Conservation (phyloP, 2,797 vertebrate genomes). For the Forpus xanthops region DNA sequence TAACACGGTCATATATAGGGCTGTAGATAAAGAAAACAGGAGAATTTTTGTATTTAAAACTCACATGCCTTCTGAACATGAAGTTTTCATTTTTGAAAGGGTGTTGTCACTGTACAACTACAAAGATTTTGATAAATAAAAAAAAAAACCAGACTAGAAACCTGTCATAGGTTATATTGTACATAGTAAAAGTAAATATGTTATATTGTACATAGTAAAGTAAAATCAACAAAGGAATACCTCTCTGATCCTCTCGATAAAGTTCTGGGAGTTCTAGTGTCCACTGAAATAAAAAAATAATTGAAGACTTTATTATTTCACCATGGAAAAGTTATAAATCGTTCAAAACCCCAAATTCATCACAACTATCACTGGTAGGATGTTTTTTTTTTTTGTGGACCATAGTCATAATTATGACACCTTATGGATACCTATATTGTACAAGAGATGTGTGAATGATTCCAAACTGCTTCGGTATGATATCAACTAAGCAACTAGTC, state of each 20-base stretch:
- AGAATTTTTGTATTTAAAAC: neutral
- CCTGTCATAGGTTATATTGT: neutral
- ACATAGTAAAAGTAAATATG: neutral
- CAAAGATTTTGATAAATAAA: neutral
- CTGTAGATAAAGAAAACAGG: neutral
- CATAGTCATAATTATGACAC: neutral
- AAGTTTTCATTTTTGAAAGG: neutral
- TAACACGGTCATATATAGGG: neutral
- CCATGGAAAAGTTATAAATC: neutral
- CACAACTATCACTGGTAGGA: neutral
- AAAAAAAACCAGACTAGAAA: neutral
- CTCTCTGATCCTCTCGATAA: neutral
- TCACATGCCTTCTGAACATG: neutral
- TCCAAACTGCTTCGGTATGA: neutral
- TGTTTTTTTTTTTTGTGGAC: neutral
- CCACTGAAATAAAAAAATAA: neutral
- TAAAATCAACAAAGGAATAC: neutral
- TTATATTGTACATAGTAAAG: neutral
- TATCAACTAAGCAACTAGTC: neutral
- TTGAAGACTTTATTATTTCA: neutral
- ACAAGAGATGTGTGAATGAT: neutral
- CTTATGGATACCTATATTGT: neutral
- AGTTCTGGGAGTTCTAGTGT: neutral
- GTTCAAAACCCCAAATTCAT: neutral
- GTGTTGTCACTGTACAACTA: neutral